Percentiles rank a stretch among this genome's conserved stretches.
Conservation (phyloP, 2,113 vertebrate species). For the Dendrocopos noguchii region DNA sequence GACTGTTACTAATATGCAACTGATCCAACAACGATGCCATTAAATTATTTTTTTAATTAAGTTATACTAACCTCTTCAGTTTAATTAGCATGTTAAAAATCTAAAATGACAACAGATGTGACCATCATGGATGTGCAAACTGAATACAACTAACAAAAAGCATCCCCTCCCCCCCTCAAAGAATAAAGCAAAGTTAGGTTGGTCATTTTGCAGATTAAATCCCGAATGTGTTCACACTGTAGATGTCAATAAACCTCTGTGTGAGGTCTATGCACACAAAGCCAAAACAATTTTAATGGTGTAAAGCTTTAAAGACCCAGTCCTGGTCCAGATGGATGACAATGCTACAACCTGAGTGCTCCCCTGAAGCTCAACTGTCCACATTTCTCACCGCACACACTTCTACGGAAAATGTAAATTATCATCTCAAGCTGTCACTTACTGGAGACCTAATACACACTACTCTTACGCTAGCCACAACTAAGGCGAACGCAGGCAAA, state of each 20-base stretch:
- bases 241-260: conserved; percentile 1
- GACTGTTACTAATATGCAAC: conserved; percentile 75
- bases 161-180: conserved; percentile 34
- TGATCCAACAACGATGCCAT: conserved; percentile 43
- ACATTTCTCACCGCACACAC: background rate
- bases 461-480: conserved; percentile 17
- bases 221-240: background rate
- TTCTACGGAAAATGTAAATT: background rate
- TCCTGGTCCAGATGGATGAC: conserved; percentile 5
- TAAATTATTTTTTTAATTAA: conserved; percentile 52
- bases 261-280: background rate
- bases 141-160: conserved; percentile 44
- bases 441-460: background rate
- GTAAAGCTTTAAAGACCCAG: conserved; percentile 24
- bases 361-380: background rate
- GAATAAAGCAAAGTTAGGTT: conserved; percentile 53
- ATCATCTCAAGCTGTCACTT: background rate
- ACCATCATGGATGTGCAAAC: background rate
- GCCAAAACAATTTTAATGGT: background rate
- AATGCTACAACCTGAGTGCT: conserved; percentile 5
- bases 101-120: conserved; percentile 60
- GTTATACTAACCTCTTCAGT: conserved; percentile 57
- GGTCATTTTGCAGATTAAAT: conserved; percentile 38
- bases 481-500: conserved; percentile 35
- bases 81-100: conserved; percentile 64